Conservation (phyloP, 2,888 invertebrate species). For the Zygothrica quintamaculata region DNA sequence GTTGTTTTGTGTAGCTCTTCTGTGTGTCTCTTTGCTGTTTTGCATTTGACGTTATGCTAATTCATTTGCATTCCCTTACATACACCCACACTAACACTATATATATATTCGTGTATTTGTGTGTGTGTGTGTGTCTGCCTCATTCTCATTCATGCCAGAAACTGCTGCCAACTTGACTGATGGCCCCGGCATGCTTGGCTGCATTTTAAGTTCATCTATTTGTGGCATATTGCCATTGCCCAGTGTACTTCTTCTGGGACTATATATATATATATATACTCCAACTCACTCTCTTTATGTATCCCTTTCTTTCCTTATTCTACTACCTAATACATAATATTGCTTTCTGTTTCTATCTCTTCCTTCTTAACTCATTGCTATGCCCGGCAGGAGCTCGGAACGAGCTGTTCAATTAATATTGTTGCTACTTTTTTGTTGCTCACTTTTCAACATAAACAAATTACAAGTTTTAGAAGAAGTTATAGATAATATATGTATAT, state of each 20-base stretch:
- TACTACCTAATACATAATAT: conserved; percentile 4
- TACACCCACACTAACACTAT: conserved; percentile 37
- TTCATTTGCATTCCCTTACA: conserved; percentile 71
- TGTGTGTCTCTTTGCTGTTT: conserved; percentile 33
- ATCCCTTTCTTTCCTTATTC: conserved; percentile 12
- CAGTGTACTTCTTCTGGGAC: conserved; percentile 14
- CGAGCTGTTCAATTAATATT: conserved; percentile 69
- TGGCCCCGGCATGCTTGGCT: conserved; percentile 78
- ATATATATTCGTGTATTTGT: conserved; percentile 9
- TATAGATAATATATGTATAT: conserved; percentile 4
- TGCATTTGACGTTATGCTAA: conserved; percentile 72
- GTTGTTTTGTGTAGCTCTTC: conserved; percentile 21
- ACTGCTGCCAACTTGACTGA: conserved; percentile 67
- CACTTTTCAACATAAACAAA: conserved; percentile 54
- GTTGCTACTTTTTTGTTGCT: conserved; percentile 31
- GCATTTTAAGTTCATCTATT: conserved; percentile 81
- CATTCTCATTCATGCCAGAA: conserved; percentile 74
- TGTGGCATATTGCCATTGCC: conserved; percentile 66
- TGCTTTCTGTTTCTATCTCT: neutral
- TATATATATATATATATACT: too few species aligned
- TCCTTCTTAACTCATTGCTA: conserved; percentile 43
- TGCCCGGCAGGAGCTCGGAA: conserved; percentile 47
- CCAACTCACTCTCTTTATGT: neutral
- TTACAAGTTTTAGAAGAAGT: conserved; percentile 24
- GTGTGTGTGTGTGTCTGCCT: conserved; percentile 40